Percentiles rank a stretch among this genome's conserved stretches.
Evolutionary conservation across 2,797 vertebrate species (phyloP).

Genomic region (Megalops cyprinoides): DNA sequence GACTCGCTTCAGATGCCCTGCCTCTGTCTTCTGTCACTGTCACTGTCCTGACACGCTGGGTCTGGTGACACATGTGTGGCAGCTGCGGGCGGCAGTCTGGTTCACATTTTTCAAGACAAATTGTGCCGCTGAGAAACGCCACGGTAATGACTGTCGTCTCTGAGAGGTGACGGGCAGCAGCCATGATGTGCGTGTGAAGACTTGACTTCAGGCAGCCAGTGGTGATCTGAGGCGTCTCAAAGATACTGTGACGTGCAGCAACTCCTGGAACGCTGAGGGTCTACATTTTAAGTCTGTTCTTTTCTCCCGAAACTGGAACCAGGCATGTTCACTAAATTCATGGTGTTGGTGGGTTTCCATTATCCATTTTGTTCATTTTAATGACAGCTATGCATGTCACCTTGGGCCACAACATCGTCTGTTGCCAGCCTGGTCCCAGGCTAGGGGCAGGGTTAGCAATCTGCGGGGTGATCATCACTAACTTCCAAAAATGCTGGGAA

Average conservation of each 20-base stretch:
- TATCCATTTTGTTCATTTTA: background rate
- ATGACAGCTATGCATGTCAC: background rate
- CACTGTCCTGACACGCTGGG: background rate
- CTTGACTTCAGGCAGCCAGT: too few relatives aligned
- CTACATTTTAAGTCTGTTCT: too few relatives aligned
- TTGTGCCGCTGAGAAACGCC: background rate
- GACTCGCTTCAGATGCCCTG: background rate
- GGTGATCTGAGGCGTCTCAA: too few relatives aligned
- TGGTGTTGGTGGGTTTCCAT: background rate
- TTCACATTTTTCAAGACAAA: too few relatives aligned
- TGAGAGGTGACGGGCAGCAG: constrained; percentile 5
- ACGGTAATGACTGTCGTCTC: background rate
- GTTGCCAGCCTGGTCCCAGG: background rate
- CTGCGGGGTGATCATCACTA: background rate
- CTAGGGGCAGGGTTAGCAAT: background rate
- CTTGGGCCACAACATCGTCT: background rate
- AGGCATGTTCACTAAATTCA: background rate
- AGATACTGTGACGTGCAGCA: background rate
- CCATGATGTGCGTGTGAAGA: too few relatives aligned
- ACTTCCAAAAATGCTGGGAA: background rate
- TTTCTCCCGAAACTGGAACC: background rate
- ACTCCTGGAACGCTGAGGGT: background rate
- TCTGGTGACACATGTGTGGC: background rate
- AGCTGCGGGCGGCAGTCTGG: too few relatives aligned
- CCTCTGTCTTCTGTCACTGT: background rate